Evolutionary conservation across 2,888 invertebrate genomes (phyloP).

Genomic region (Eupithecia subfuscata): DNA sequence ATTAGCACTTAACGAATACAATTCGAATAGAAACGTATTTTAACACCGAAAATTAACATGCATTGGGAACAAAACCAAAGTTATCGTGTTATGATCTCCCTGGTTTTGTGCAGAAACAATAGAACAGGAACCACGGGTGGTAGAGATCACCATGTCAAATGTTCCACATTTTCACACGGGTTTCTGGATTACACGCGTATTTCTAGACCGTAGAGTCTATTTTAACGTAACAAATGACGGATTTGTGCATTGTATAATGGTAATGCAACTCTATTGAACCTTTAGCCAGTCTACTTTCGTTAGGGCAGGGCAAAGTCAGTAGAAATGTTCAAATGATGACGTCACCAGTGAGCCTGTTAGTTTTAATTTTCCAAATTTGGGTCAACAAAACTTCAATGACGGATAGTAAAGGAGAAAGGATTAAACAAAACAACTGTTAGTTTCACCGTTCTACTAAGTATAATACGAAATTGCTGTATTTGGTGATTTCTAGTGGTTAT

Average conservation of each 20-base stretch:
- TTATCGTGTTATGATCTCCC: constrained; percentile 65
- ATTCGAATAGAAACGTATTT: neutral
- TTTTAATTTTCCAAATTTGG: constrained; percentile 36
- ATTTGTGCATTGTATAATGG: constrained; percentile 46
- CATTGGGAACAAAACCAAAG: constrained; percentile 51
- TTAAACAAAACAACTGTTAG: constrained; percentile 35
- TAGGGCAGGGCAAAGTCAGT: constrained; percentile 23
- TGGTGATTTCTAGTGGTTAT: constrained; percentile 28
- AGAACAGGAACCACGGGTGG: constrained; percentile 73
- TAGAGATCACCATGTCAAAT: constrained; percentile 38
- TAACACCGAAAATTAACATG: constrained; percentile 43
- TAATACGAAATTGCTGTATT: constrained; percentile 32
- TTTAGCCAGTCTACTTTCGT: neutral
- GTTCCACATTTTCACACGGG: constrained; percentile 27
- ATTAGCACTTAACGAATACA: constrained; percentile 8
- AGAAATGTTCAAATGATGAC: constrained; percentile 37
- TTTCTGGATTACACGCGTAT: constrained; percentile 25
- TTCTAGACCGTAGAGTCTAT: constrained; percentile 22
- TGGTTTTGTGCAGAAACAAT: constrained; percentile 73
- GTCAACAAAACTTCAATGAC: constrained; percentile 16
- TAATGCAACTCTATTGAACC: constrained; percentile 38
- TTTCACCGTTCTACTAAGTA: constrained; percentile 25
- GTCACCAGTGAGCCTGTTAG: constrained; percentile 22
- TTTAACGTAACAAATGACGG: constrained; percentile 25
- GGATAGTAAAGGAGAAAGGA: constrained; percentile 21